Percentiles rank a stretch among this genome's conserved stretches.
Conservation (phyloP, 2,113 vertebrate genomes). For the Neolamprologus caudopunctatus region DNA sequence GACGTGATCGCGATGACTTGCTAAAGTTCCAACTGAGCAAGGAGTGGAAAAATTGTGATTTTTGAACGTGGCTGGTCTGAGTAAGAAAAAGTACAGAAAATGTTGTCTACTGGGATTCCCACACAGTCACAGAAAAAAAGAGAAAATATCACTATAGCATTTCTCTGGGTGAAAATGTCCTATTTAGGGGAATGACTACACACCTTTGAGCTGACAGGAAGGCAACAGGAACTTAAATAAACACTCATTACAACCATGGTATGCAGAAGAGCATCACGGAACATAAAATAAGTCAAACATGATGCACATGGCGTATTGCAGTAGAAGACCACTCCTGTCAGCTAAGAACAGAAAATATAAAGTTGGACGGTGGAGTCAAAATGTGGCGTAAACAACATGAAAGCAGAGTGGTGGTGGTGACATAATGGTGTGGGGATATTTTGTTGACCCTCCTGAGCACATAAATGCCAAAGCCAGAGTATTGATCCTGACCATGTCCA, state of each 20-base stretch:
- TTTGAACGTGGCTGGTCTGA: neutral
- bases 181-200: neutral
- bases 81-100: neutral
- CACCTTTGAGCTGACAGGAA: neutral
- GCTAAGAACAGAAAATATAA: neutral
- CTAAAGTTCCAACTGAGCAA: neutral
- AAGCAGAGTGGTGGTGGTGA: neutral
- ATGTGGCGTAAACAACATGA: rapidly evolving
- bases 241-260: neutral
- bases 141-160: neutral
- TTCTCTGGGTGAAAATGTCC: neutral
- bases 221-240: neutral
- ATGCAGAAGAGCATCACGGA: neutral
- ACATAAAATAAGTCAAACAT: neutral
- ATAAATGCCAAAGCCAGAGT: neutral
- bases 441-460: neutral
- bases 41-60: neutral
- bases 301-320: neutral
- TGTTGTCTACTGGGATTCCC: neutral
- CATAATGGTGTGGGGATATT: neutral
- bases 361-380: neutral
- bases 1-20: neutral
- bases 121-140: neutral
- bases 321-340: neutral
- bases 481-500: neutral